Percentiles rank a stretch among this genome's conserved stretches.
These are phyloP conservation scores for Scatophagus argus DNA, from an alignment of 2,113 vertebrate genomes.

Conservation along the genomic window DNA sequence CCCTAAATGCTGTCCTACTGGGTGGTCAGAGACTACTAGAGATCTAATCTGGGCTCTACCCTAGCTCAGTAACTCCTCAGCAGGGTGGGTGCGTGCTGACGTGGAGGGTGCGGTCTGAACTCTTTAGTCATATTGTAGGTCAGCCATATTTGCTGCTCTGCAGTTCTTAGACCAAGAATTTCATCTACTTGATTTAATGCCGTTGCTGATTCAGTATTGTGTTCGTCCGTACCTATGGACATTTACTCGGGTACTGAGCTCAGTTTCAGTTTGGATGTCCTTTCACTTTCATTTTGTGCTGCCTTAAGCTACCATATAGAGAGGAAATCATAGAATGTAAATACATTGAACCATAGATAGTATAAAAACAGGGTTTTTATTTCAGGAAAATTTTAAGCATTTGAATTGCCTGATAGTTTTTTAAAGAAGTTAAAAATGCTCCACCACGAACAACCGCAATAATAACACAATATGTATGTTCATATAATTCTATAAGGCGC, in stretches of 20 bases:
- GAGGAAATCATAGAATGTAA: neutral
- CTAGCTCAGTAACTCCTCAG: neutral
- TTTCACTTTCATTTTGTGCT: neutral
- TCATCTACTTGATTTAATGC: neutral
- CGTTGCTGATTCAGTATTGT: neutral
- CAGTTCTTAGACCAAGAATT: neutral
- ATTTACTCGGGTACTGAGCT: neutral
- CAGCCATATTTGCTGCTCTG: neutral
- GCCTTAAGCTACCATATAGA: neutral
- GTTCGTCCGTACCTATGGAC: neutral
- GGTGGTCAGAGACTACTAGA: neutral
- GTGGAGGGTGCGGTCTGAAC: neutral
- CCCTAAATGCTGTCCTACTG: constrained; percentile 6
- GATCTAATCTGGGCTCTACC: neutral
- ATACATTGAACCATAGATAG: neutral
- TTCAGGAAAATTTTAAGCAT: neutral
- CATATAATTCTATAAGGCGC: too few species aligned
- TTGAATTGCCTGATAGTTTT: neutral
- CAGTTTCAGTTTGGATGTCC: neutral
- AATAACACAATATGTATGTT: neutral
- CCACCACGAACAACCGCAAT: neutral
- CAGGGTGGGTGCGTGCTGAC: neutral
- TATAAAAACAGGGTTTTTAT: neutral
- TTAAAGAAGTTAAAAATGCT: neutral
- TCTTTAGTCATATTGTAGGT: neutral